phyloP scores from a whole-genome alignment of 1,140 invertebrate genomes.

The Macrosteles quadrilineatus region DNA sequence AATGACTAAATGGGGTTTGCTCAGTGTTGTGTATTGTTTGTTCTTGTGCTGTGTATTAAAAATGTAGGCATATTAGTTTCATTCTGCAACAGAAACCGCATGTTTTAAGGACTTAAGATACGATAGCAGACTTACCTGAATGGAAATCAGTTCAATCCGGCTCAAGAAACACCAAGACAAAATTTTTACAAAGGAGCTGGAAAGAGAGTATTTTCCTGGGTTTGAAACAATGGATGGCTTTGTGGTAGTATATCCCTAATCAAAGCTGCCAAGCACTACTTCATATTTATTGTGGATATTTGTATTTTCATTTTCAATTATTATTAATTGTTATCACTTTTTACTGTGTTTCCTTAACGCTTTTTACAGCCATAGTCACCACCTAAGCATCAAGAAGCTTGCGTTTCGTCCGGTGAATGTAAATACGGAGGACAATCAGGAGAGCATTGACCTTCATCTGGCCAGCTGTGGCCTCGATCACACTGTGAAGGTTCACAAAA shows the following conservation, averaged over 20 bases:
- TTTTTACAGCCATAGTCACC: slow-evolving; percentile 67
- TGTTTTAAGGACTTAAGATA: too few species aligned
- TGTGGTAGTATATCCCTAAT: too few species aligned
- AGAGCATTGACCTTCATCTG: slow-evolving; percentile 55
- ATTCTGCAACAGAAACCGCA: too few species aligned
- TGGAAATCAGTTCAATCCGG: too few species aligned
- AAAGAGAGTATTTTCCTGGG: too few species aligned
- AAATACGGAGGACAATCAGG: slow-evolving; percentile 40
- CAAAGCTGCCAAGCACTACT: too few species aligned
- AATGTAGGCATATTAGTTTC: too few species aligned
- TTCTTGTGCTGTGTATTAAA: too few species aligned
- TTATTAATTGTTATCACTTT: neutral
- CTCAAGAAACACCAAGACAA: neutral
- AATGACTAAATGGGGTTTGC: too few species aligned
- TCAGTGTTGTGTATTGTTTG: too few species aligned
- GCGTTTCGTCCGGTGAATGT: slow-evolving; percentile 64
- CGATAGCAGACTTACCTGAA: too few species aligned
- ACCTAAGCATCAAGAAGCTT: slow-evolving; percentile 74
- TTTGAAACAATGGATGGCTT: too few species aligned
- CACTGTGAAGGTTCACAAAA: slow-evolving; percentile 61
- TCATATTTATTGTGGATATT: neutral
- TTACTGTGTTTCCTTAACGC: slow-evolving; percentile 4
- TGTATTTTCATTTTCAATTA: neutral
- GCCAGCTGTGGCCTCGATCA: slow-evolving; percentile 73
- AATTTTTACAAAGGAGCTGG: neutral